phyloP scores from a whole-genome alignment of 2,113 vertebrate genomes.

The Phasianus colchicus region DNA sequence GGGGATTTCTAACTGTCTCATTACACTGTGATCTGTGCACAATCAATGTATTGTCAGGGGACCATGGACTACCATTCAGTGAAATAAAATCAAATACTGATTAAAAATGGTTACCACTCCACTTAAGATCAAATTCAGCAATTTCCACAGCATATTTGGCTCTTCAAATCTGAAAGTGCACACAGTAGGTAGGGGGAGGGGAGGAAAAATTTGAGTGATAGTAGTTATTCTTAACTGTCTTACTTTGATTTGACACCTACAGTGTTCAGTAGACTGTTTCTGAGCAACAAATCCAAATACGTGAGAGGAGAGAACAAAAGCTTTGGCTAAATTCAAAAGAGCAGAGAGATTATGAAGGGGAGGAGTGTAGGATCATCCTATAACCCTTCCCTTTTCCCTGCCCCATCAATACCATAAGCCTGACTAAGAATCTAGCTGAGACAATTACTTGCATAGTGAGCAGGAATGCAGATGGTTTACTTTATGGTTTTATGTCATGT shows the following conservation, averaged over 20 bases:
- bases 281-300: not conserved
- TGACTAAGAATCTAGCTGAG: not conserved
- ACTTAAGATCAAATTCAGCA: not conserved
- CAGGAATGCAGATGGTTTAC: not conserved
- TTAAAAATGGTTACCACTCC: not conserved
- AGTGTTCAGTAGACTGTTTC: not conserved
- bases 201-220: not conserved
- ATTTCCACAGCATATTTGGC: not conserved
- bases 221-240: not conserved
- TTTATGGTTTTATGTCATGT: not conserved
- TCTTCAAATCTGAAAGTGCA: not conserved
- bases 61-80: not conserved
- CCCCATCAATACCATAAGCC: not conserved
- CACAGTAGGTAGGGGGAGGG: not conserved
- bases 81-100: not conserved
- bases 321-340: not conserved
- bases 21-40: not conserved
- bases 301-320: not conserved
- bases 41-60: not conserved
- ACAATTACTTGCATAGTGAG: not conserved
- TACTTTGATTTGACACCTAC: not conserved
- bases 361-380: not conserved
- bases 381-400: rapidly evolving
- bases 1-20: not conserved
- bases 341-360: not conserved